Evolutionary conservation across 2,113 vertebrate species (phyloP).

Genomic region (Ivindomyrus marchei): DNA sequence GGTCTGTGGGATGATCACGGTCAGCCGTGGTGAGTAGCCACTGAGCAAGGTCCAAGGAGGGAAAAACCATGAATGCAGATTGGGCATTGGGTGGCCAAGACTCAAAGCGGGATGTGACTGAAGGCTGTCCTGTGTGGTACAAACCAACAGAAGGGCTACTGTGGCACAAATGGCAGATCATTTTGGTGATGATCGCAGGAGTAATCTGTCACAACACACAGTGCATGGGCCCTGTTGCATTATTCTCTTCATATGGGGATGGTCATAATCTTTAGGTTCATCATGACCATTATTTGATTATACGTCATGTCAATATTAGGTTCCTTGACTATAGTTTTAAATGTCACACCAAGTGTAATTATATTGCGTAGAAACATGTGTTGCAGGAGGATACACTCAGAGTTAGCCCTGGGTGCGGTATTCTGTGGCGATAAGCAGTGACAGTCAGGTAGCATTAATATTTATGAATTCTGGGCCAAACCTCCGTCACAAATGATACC

Average conservation of each 20-base stretch:
- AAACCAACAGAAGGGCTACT: neutral
- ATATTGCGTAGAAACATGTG: neutral
- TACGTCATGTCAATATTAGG: neutral
- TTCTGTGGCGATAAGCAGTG: neutral
- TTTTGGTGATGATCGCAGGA: neutral
- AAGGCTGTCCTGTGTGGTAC: neutral
- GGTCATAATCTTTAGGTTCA: neutral
- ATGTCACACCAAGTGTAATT: neutral
- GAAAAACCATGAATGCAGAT: neutral
- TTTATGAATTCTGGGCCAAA: slow-evolving; percentile 7
- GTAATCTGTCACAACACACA: neutral
- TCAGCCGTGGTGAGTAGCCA: neutral
- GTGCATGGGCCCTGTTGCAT: neutral
- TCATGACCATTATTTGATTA: neutral
- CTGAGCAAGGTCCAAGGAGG: neutral
- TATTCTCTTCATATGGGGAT: neutral
- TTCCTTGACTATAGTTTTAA: neutral
- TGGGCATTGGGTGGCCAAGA: neutral
- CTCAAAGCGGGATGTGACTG: neutral
- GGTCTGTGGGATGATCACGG: neutral
- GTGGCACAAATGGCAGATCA: neutral
- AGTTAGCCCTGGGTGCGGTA: neutral
- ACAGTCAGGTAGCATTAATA: neutral
- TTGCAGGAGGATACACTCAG: neutral
- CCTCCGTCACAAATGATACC: neutral